These are phyloP conservation scores for Nezara viridula DNA, from an alignment of 2,888 invertebrate genomes.

Conservation along the genomic window DNA sequence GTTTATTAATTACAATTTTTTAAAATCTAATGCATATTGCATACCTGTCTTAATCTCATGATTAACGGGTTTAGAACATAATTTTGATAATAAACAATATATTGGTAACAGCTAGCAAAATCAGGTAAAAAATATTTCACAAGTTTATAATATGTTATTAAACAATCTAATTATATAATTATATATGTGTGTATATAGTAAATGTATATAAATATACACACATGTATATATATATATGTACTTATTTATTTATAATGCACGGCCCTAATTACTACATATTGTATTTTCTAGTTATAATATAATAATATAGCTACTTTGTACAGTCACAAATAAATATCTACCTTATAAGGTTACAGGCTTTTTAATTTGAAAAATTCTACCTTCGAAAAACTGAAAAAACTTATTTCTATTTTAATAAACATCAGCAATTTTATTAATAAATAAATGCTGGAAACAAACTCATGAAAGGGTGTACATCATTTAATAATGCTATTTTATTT, in stretches of 20 bases:
- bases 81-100: conserved; percentile 62
- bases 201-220: no score
- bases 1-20: conserved; percentile 63
- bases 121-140: conserved; percentile 62
- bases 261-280: conserved; percentile 63
- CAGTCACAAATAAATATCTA: conserved; percentile 62
- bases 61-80: conserved; percentile 59
- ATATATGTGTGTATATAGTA: background rate
- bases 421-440: conserved; percentile 49
- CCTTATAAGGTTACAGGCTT: conserved; percentile 54
- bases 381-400: conserved; percentile 48
- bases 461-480: conserved; percentile 50
- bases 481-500: conserved; percentile 22
- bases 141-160: conserved; percentile 51
- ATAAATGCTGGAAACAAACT: conserved; percentile 54
- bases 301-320: conserved; percentile 64
- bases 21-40: conserved; percentile 57
- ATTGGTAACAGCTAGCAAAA: conserved; percentile 63
- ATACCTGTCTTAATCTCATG: conserved; percentile 55
- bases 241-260: conserved; percentile 58
- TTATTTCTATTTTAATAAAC: conserved; percentile 50
- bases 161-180: conserved; percentile 51
- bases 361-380: conserved; percentile 51
- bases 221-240: background rate
- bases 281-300: conserved; percentile 60